Base-by-base conservation (phyloP, 2,797 vertebrate species). In the Siniperca undulata region DNA sequence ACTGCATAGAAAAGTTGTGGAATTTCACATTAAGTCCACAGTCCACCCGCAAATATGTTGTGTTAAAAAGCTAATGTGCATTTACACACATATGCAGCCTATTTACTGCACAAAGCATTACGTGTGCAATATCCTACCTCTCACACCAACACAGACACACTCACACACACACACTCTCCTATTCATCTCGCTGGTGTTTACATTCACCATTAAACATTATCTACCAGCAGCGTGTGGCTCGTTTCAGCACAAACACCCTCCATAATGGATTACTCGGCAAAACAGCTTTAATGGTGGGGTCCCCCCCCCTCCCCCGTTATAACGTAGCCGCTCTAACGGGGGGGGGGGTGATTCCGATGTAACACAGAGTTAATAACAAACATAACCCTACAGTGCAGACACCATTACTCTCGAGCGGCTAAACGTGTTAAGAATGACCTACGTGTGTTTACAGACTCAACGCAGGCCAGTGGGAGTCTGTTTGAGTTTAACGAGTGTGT, bases 401-500 rank as follows among this genome's bases (percentile, higher is more conserved):
- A 59, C 86, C 89, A 87, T 93, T 91, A 90, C 87, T 90, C 89
- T 78, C 8, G n/a, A 86, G 86, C 61, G 36, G 70, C 82, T 78
- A 44, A 86, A 88, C 16, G 78, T 83, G 91, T 91, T 86, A 72
- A 79, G 85, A 90, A 81, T 87, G 91, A 93, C 91, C 93, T 78
- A 20, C 2, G 80, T 71, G 78, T 90, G 87, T 93, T 94, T 92
- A 94, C 90, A 94, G 88, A 94, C 91, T 87, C 56, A 10, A 60
- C 22, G 24, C 59, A n/a, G 76, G 82, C 88, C 82, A 3, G 74
- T 20, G 67, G 81, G 90, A 93, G 91, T 92, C 91, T 94, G 89
- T 94, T 86, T 59, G 77, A 85, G 40, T 93, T 93, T 92, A 93
- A 94, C 77, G 42, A 93, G 92, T 79, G 87, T 87, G 87, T 74